These are phyloP conservation scores for Eucidaris tribuloides DNA, from an alignment of 35 echinoderm and acorn worm genomes.

Conservation along the genomic window DNA sequence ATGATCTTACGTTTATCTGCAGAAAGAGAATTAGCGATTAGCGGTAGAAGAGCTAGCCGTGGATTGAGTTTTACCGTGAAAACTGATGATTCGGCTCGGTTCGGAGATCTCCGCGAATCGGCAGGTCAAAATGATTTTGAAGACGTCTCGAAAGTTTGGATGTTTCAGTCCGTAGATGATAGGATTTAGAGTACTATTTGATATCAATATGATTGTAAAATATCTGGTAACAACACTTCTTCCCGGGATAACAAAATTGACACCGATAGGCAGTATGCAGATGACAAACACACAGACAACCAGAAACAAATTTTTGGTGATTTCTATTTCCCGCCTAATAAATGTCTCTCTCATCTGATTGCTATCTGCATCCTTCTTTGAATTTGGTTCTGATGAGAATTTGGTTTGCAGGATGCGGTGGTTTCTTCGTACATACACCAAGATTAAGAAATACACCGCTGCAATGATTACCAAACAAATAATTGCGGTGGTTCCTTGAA, in stretches of 20 bases:
- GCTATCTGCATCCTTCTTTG: no score
- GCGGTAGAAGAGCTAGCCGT: no score
- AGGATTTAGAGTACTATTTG: conserved; percentile 24
- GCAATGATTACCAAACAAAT: no score
- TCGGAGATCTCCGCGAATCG: background rate
- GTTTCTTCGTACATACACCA: no score
- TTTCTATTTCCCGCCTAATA: background rate
- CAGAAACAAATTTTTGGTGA: conserved; percentile 34
- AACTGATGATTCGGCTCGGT: no score
- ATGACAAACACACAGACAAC: conserved; percentile 30
- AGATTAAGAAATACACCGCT: no score
- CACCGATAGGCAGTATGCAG: background rate
- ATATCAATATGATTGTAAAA: background rate
- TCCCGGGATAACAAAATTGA: background rate
- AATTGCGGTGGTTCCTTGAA: no score
- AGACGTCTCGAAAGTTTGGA: conserved; percentile 40
- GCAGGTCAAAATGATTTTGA: conserved; percentile 34
- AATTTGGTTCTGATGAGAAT: no score
- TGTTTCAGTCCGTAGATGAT: conserved; percentile 38
- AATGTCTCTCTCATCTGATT: background rate
- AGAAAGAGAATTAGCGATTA: no score
- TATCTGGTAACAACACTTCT: background rate
- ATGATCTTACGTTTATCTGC: no score
- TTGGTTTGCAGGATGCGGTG: no score
- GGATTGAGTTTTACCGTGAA: no score